Conservation (phyloP, 2,888 invertebrate genomes). For the Harmothoe impar region DNA sequence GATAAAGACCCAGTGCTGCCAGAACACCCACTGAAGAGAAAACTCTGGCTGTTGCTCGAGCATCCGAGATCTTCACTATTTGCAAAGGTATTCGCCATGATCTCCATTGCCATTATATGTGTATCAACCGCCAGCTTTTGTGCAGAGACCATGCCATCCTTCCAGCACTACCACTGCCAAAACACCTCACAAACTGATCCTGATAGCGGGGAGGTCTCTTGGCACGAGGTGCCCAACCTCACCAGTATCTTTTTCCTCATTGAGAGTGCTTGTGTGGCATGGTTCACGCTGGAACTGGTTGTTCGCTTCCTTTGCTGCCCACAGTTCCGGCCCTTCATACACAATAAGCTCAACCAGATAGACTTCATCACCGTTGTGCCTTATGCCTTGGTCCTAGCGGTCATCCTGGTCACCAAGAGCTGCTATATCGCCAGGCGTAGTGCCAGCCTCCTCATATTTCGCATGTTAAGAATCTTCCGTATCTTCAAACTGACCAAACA, state of each 20-base stretch:
- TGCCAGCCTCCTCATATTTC: constrained; percentile 73
- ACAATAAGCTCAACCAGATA: constrained; percentile 77
- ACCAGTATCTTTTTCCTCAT: constrained; percentile 78
- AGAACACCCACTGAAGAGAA: constrained; percentile 72
- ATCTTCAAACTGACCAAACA: constrained; percentile 81
- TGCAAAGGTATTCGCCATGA: constrained; percentile 82
- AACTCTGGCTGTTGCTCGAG: constrained; percentile 83
- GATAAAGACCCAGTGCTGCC: constrained; percentile 78
- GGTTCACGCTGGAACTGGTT: constrained; percentile 81
- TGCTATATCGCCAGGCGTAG: constrained; percentile 72
- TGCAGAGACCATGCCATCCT: constrained; percentile 84
- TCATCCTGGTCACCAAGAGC: constrained; percentile 72
- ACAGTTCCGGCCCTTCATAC: constrained; percentile 74
- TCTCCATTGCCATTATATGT: constrained; percentile 83
- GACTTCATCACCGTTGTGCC: constrained; percentile 80
- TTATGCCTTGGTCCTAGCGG: constrained; percentile 76
- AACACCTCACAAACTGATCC: constrained; percentile 27
- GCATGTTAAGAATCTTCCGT: constrained; percentile 78
- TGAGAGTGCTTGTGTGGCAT: constrained; percentile 80
- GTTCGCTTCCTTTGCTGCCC: constrained; percentile 76
- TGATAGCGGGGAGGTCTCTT: not conserved
- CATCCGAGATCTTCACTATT: constrained; percentile 82
- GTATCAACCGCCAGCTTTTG: constrained; percentile 84
- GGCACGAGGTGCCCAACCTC: constrained; percentile 70
- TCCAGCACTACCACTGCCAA: constrained; percentile 74